A percentile compares a stretch with the other conserved stretches of the same genome.
phyloP scores from a whole-genome alignment of 2,888 invertebrate species.

The Augiades crinisus region DNA sequence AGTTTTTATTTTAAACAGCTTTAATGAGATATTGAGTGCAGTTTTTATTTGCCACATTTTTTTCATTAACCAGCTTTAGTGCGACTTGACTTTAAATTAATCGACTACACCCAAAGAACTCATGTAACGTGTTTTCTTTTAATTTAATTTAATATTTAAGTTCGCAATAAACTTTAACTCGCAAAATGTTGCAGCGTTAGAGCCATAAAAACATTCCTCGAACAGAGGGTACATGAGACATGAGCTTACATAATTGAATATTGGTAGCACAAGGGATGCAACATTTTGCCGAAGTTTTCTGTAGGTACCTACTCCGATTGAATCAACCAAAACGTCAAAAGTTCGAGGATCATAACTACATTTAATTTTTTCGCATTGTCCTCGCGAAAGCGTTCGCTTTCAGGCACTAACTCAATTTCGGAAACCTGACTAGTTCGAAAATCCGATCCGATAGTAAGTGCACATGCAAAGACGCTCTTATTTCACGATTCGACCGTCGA shows the following conservation, averaged over 20 bases:
- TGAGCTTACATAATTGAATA: not conserved
- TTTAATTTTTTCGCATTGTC: not conserved
- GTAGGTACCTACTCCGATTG: conserved; percentile 9
- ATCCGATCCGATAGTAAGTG: no score
- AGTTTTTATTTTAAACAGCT: not conserved
- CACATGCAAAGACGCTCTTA: not conserved
- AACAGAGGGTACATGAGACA: no score
- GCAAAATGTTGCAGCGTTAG: no score
- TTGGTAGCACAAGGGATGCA: not conserved
- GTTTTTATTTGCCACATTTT: not conserved
- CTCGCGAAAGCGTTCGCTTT: not conserved
- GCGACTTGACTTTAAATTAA: no score
- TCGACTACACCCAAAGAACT: no score
- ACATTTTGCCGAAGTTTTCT: conserved; percentile 7
- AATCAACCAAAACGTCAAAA: conserved; percentile 7
- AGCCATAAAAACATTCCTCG: not conserved
- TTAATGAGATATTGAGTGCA: not conserved
- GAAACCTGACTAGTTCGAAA: not conserved
- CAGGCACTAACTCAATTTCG: conserved; percentile 1
- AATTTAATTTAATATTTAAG: no score
- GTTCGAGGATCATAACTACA: not conserved
- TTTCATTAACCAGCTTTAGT: no score
- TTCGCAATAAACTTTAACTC: no score
- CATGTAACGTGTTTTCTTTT: not conserved
- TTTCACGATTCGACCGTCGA: no score